phyloP scores from a whole-genome alignment of 2,888 invertebrate species.

The Luperina nickerlii region DNA sequence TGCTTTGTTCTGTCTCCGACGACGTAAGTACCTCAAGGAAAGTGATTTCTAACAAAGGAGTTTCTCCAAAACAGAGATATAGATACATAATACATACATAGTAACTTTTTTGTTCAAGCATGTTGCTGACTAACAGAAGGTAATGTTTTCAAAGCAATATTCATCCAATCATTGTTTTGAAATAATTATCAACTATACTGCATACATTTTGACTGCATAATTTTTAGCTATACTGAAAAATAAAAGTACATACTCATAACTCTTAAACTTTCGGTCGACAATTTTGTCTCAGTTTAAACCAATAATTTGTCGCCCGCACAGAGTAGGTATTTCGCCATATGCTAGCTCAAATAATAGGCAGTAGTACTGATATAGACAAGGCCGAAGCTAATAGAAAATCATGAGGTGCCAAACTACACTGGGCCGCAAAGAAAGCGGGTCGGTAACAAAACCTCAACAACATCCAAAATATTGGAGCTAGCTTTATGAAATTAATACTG shows the following conservation, averaged over 20 bases:
- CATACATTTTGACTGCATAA: slow-evolving; percentile 4
- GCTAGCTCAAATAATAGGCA: slow-evolving; percentile 41
- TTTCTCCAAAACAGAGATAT: slow-evolving; percentile 1
- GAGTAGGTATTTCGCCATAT: slow-evolving; percentile 27
- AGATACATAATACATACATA: too few relatives aligned
- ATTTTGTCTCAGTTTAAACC: slow-evolving; percentile 22
- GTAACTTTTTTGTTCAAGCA: background rate
- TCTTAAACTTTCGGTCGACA: slow-evolving; percentile 10
- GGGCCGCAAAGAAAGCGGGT: background rate
- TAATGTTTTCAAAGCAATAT: background rate
- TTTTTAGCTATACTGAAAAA: slow-evolving; percentile 8
- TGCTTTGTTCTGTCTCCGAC: background rate
- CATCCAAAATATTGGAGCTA: too few relatives aligned
- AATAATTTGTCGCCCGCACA: slow-evolving; percentile 37
- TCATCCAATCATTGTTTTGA: background rate
- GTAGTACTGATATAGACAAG: slow-evolving; percentile 28
- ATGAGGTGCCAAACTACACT: background rate
- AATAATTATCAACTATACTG: slow-evolving; percentile 3
- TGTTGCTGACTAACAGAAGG: background rate
- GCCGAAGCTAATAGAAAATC: slow-evolving; percentile 33
- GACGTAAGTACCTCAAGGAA: background rate
- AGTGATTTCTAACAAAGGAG: background rate
- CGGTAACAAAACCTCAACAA: too few relatives aligned
- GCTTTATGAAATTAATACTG: too few relatives aligned
- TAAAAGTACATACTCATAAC: background rate